Evolutionary conservation across 2,888 invertebrate species (phyloP).

Genomic region (Opisthograptis luteolata): DNA sequence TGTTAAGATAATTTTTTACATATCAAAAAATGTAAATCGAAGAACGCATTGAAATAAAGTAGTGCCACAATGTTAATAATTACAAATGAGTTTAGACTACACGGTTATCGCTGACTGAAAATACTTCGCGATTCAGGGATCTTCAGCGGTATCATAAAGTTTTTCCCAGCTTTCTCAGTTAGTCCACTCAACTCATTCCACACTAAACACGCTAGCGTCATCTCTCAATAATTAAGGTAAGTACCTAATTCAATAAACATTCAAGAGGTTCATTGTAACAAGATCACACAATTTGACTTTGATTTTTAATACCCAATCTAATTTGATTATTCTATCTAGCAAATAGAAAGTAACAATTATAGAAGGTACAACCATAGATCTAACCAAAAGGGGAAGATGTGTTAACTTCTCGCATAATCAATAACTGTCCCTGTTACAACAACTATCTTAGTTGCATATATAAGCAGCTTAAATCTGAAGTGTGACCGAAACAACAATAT

Average conservation of each 20-base stretch:
- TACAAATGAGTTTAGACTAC: conserved; percentile 23
- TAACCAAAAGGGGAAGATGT: too few relatives aligned
- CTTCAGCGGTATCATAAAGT: not conserved
- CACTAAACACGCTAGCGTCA: conserved; percentile 30
- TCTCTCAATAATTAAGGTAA: conserved; percentile 35
- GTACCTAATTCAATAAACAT: conserved; percentile 45
- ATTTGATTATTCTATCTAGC: conserved; percentile 84
- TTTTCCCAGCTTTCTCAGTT: conserved; percentile 23
- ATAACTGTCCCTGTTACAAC: too few relatives aligned
- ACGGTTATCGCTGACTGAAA: conserved; percentile 8
- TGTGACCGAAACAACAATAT: too few relatives aligned
- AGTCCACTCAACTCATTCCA: conserved; percentile 19
- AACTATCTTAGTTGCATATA: too few relatives aligned
- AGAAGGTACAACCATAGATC: too few relatives aligned
- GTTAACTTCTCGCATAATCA: too few relatives aligned
- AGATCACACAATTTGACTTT: conserved; percentile 70
- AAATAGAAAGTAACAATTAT: conserved; percentile 84
- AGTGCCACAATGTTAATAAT: conserved; percentile 30
- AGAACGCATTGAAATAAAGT: conserved; percentile 34
- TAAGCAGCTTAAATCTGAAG: too few relatives aligned
- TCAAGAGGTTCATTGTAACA: conserved; percentile 53
- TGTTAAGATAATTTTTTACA: conserved; percentile 52
- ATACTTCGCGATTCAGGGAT: not conserved
- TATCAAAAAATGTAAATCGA: conserved; percentile 47
- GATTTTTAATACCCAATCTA: conserved; percentile 75